Base-by-base conservation (phyloP, 2,888 invertebrate genomes). In the Clunio marinus region DNA sequence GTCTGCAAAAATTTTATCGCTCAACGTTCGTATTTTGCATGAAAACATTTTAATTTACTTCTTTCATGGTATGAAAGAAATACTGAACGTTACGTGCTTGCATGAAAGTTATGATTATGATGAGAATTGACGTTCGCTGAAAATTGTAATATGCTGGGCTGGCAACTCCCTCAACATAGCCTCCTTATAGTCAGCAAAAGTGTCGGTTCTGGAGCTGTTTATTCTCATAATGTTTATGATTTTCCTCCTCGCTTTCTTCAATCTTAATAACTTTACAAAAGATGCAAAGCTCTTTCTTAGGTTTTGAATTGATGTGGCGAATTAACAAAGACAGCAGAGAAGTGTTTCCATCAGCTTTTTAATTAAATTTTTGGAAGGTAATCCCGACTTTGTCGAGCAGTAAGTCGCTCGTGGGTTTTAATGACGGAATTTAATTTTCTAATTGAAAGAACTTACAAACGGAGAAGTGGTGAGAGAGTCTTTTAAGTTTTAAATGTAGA, bases 41-140 rank as follows among this genome's bases (percentile, higher is more conserved):
- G 41, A 41, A 62, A 25, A 62, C 25, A 41, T 62, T 62, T 62
- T 41, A 62, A 41, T 62, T 41, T 41, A 45, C 62, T 37, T 35
- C 25, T 20, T 22, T 51, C 7, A 10, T 15, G 20, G 20, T 17
- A 59, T 10, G 22, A 28, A 1, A 25, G 57, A 57, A 32, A 28
- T 15, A 32, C 27, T 32, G 59, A 10, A 13, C 3, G 41, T n/a
- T 32, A 32, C 35, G 35, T 32, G 35, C 35, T 32, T 32, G 24
- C 22, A 20, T 22, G 20, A 51, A 51, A 17, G 22, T n/a, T 32
- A 32, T 27, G 8, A 32, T 59, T 27, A 32, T 59, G 28, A 59
- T 59, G 59, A 59, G 32, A 59, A 59, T 59, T 59, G 59, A 59
- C 59, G 32, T 59, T 17, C 28, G 27, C 27, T 13, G 17, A 58